Conservation (phyloP, 2,113 vertebrate species). For the Crotalus tigris region DNA sequence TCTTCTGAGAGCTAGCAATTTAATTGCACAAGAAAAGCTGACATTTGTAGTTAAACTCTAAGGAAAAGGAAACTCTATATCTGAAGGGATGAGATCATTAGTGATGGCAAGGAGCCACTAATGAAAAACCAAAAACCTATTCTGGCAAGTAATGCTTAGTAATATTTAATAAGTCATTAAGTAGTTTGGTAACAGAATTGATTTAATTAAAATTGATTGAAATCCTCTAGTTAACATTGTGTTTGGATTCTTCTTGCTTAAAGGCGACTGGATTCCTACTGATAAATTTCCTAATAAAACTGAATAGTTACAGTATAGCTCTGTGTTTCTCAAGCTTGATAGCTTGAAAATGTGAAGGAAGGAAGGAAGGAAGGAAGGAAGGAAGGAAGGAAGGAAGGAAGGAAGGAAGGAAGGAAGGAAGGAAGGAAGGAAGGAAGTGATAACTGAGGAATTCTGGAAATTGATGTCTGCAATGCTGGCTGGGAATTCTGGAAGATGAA, state of each 20-base stretch:
- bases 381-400: too few relatives aligned
- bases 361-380: too few relatives aligned
- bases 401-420: too few relatives aligned
- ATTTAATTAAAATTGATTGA: constrained; percentile 16
- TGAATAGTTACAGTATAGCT: background rate
- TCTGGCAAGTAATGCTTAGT: constrained; percentile 22
- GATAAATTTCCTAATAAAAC: constrained; percentile 15
- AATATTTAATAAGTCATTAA: constrained; percentile 35
- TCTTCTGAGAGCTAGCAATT: constrained; percentile 28
- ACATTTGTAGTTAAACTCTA: constrained; percentile 15
- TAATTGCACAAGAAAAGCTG: constrained; percentile 33
- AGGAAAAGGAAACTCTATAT: constrained; percentile 1
- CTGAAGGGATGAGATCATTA: constrained; percentile 14
- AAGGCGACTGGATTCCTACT: background rate
- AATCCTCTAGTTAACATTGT: constrained; percentile 13
- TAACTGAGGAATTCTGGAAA: background rate
- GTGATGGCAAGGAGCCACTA: constrained; percentile 19
- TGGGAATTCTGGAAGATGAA: background rate
- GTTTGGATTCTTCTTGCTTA: constrained; percentile 18
- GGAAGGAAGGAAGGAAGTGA: background rate
- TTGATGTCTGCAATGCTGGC: background rate
- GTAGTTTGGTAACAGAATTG: constrained; percentile 12
- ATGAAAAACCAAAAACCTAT: background rate
- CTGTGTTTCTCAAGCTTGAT: background rate
- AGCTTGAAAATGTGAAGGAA: too few relatives aligned